Evolutionary conservation across 2,113 vertebrate genomes (phyloP).

Genomic region (Rhinoptilus africanus): DNA sequence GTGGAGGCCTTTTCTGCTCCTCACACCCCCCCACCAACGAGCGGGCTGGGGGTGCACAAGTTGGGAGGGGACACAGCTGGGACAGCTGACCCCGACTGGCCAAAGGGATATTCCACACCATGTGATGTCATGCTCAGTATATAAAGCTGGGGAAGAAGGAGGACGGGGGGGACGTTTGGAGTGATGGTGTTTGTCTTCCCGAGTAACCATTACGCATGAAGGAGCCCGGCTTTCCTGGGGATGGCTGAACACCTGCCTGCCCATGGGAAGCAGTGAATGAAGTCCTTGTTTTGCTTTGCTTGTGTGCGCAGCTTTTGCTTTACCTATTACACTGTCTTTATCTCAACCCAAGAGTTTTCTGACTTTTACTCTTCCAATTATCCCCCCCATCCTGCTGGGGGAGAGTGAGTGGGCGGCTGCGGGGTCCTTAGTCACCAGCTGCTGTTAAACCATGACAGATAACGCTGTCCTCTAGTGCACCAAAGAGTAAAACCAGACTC

Average conservation of each 20-base stretch:
- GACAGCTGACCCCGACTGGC: background rate
- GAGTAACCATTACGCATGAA: background rate
- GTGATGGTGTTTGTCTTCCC: background rate
- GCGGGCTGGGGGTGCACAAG: background rate
- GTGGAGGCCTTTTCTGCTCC: background rate
- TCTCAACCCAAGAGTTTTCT: background rate
- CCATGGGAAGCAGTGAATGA: background rate
- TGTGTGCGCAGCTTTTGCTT: background rate
- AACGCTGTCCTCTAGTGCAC: accelerated
- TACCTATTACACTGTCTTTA: background rate
- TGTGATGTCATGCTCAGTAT: background rate
- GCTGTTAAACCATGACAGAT: background rate
- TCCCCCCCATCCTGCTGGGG: background rate
- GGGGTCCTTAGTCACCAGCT: background rate
- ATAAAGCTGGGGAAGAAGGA: background rate
- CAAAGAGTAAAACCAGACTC: background rate
- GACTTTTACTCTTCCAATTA: background rate
- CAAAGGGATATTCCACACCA: background rate
- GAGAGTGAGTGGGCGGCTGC: background rate
- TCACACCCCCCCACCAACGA: background rate
- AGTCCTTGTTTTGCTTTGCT: background rate
- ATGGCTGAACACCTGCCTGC: background rate
- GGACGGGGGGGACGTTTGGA: background rate
- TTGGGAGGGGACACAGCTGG: background rate
- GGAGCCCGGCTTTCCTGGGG: background rate